Base-by-base conservation (phyloP, 2,797 vertebrate species). In the Siniperca obscura region DNA sequence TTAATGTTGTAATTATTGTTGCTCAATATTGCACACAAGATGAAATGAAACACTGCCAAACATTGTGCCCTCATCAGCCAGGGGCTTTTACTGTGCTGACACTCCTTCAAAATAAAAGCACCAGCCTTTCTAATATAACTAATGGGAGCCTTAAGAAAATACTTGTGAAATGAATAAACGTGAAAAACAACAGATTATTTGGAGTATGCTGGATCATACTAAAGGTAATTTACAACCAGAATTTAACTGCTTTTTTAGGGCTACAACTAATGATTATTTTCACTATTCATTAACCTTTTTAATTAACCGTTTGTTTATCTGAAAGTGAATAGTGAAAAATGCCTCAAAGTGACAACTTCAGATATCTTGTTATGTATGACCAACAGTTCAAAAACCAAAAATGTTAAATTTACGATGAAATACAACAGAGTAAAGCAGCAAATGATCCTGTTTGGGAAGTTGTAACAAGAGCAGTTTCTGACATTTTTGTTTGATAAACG, bases 71-170 rank as follows among this genome's bases (percentile, higher is more conserved):
- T 38, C 36, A 38, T 30, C 30, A 30, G 36, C 36, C 36, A 6
- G 36, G 36, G 7, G 36, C 30, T 38, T 38, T 38, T 38, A 42
- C 42, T 44, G 42, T 21, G 17, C 48, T 7, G 2, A 50, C 48
- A 19, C 17, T 19, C 48, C 22, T 64, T 48, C 64, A 66, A 66
- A 66, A 27, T 48, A 66, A 46, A 66, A 66, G 42, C 42, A 66
- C 22, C 38, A 16, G 38, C 5, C 61, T 42, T 42, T 9, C 21
- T 13, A 11, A 40, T 25, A 42, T n/a, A 62, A 21, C 17, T 52
- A 50, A 50, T 5, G 12, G 59, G 13, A 38, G 30, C 7, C 21
- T 53, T 25, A 2, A 25, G 12, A 13, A 60, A 21, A 36, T 17
- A 48, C 16, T 6, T 46, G 12, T 30, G 30, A 30, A 44, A 44